A percentile compares a stretch with the other conserved stretches of the same genome.
phyloP scores from a whole-genome alignment of 2,888 invertebrate genomes.

The Agriopis aurantiaria region DNA sequence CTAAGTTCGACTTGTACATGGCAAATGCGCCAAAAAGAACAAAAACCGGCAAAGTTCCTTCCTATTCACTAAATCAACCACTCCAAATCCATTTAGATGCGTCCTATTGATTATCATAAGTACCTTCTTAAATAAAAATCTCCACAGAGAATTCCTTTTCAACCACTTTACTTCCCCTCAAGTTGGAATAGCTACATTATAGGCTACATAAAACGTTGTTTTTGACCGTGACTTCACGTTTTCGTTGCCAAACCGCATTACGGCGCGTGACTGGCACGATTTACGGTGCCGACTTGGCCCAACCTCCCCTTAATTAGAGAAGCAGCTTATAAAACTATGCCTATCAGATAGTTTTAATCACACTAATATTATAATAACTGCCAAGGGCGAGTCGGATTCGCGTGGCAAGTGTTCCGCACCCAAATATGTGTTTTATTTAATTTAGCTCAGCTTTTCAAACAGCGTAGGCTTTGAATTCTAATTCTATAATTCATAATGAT shows the following conservation, averaged over 20 bases:
- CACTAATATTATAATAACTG: background rate
- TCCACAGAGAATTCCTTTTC: slow-evolving; percentile 12
- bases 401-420: too few relatives aligned
- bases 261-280: slow-evolving; percentile 47
- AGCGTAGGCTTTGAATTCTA: too few relatives aligned
- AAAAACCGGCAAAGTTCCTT: background rate
- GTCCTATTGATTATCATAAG: slow-evolving; percentile 14
- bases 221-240: slow-evolving; percentile 49
- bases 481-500: too few relatives aligned
- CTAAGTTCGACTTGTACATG: too few relatives aligned
- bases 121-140: slow-evolving; percentile 15
- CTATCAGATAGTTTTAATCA: background rate
- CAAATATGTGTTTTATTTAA: too few relatives aligned
- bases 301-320: slow-evolving; percentile 21
- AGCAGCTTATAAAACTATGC: background rate
- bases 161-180: slow-evolving; percentile 13
- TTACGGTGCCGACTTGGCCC: slow-evolving; percentile 8
- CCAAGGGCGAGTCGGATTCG: too few relatives aligned
- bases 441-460: too few relatives aligned
- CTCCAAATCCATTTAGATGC: slow-evolving; percentile 8
- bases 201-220: slow-evolving; percentile 36
- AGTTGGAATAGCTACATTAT: slow-evolving; percentile 25
- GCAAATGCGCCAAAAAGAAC: too few relatives aligned
- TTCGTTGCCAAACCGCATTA: slow-evolving; percentile 49
- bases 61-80: slow-evolving; percentile 1